Percentiles rank a stretch among this genome's conserved stretches.
phyloP scores from a whole-genome alignment of 2,113 vertebrate species.

The human (Homo sapiens) region GRCh38 chr16:53950501-53951000 shows the following conservation, averaged over 20 bases:
- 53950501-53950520: not conserved
- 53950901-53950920: slow-evolving; percentile 77
- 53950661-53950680: not conserved
- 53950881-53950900: slow-evolving; percentile 82
- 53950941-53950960: slow-evolving; percentile 82
- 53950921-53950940: slow-evolving; percentile 83
- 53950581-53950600: slow-evolving; percentile 10
- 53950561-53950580: slow-evolving; percentile 42
- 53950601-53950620: slow-evolving; percentile 31
- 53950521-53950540: not conserved
- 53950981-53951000: slow-evolving; percentile 84
- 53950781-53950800: slow-evolving; percentile 84
- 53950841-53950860: slow-evolving; percentile 64
- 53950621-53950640: slow-evolving; percentile 24
- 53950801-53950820: slow-evolving; percentile 88
- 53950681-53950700: slow-evolving; percentile 71
- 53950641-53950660: slow-evolving; percentile 57
- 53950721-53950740: slow-evolving; percentile 81
- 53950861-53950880: slow-evolving; percentile 77
- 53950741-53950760: slow-evolving; percentile 78
- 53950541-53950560: not conserved
- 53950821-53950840: slow-evolving; percentile 84
- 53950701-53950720: slow-evolving; percentile 70
- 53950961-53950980: slow-evolving; percentile 84
- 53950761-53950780: slow-evolving; percentile 81